These are phyloP conservation scores for Colinus virginianus DNA, from an alignment of 2,113 vertebrate species.

Conservation along the genomic window DNA sequence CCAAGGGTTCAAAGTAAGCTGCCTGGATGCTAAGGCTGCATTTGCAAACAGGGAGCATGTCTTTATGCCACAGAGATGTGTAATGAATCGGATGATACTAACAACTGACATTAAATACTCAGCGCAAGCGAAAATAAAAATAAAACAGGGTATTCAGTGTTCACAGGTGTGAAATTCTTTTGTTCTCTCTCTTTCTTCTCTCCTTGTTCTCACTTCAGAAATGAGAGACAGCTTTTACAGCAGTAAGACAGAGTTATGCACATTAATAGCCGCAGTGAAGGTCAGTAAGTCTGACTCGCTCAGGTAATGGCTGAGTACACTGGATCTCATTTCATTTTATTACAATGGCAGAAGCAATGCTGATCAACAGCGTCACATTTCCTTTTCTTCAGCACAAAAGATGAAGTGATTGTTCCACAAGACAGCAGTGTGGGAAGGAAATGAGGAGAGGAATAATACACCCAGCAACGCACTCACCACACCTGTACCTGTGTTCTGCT, in stretches of 20 bases:
- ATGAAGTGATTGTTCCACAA: slow-evolving; percentile 4
- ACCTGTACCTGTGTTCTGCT: not conserved
- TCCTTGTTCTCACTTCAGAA: slow-evolving; percentile 53
- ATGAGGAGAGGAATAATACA: not conserved
- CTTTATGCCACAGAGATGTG: not conserved
- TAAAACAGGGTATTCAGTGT: not conserved
- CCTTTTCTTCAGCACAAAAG: slow-evolving; percentile 49
- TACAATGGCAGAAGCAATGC: slow-evolving; percentile 45
- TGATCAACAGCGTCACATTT: slow-evolving; percentile 65
- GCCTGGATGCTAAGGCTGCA: not conserved
- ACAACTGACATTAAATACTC: not conserved
- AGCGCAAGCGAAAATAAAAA: not conserved
- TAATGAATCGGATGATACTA: not conserved
- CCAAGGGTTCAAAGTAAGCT: not conserved
- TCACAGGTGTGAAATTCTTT: not conserved
- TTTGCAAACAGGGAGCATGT: not conserved
- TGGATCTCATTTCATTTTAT: slow-evolving; percentile 73
- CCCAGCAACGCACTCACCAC: not conserved
- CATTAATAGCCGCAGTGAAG: slow-evolving; percentile 67
- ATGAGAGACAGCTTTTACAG: slow-evolving; percentile 30
- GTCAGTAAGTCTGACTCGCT: slow-evolving; percentile 65
- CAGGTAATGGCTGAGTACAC: slow-evolving; percentile 34
- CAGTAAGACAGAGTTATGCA: slow-evolving; percentile 44
- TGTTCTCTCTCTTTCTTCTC: not conserved
- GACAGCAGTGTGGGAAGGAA: not conserved